A percentile compares a stretch with the other conserved stretches of the same genome.
Conservation (phyloP, 1,140 invertebrate species). For the Idris sp. region DNA sequence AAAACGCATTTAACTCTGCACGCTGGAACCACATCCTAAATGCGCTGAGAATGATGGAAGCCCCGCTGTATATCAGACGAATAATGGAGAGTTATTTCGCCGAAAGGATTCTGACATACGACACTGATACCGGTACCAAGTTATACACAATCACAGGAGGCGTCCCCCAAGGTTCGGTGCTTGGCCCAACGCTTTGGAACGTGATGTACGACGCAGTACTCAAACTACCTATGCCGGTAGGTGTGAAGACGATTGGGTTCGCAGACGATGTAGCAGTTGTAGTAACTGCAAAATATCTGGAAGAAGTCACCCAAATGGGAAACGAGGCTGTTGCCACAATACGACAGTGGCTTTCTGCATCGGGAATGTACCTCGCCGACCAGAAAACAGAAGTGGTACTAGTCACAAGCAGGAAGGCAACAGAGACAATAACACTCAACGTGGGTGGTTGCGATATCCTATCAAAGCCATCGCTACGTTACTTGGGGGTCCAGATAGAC, state of each 20-base stretch:
- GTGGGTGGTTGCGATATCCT: background rate
- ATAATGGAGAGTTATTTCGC: background rate
- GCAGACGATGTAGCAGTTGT: background rate
- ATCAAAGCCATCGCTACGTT: background rate
- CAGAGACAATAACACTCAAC: background rate
- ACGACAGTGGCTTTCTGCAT: background rate
- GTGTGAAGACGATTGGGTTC: too few relatives aligned
- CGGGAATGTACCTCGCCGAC: background rate
- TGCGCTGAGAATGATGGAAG: background rate
- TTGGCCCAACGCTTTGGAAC: background rate
- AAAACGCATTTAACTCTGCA: too few relatives aligned
- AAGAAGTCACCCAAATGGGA: background rate
- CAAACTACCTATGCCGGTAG: background rate
- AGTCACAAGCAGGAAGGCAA: background rate
- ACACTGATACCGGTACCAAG: background rate
- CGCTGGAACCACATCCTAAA: background rate
- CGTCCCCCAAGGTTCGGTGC: conserved; percentile 1
- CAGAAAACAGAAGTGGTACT: conserved; percentile 9
- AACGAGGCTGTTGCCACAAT: background rate
- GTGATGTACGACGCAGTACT: conserved; percentile 1
- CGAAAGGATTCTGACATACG: background rate
- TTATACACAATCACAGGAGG: too few relatives aligned
- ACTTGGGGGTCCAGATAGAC: background rate
- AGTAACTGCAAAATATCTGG: background rate
- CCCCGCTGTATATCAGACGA: background rate